Evolutionary conservation across 53 echinoderm and acorn worm genomes (phyloP).

Genomic region (Glandiceps talaboti): DNA sequence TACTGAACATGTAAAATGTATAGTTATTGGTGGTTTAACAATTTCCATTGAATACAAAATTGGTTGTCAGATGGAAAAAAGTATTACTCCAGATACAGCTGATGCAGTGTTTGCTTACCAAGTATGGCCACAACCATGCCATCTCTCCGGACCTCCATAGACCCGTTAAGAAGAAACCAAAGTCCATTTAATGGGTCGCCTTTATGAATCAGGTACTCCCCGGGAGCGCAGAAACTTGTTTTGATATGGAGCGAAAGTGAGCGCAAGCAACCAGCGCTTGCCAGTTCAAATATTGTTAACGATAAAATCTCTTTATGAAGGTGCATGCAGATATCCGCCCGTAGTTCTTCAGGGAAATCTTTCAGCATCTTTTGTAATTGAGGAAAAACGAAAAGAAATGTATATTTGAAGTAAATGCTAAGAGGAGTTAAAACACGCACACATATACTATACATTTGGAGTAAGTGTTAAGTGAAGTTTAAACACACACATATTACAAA

Average conservation of each 20-base stretch:
- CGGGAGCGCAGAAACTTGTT: constrained; percentile 96
- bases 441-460: too few relatives aligned
- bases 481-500: too few relatives aligned
- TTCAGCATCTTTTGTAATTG: constrained; percentile 82
- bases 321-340: constrained; percentile 95
- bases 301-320: constrained; percentile 87
- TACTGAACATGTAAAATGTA: too few relatives aligned
- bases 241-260: constrained; percentile 86
- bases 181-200: constrained; percentile 77
- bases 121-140: constrained; percentile 95
- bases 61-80: too few relatives aligned
- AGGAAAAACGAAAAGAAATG: too few relatives aligned
- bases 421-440: too few relatives aligned
- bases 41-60: too few relatives aligned
- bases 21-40: too few relatives aligned
- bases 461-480: too few relatives aligned
- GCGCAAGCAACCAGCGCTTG: constrained; percentile 96
- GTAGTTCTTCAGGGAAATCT: constrained; percentile 82
- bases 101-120: too few relatives aligned
- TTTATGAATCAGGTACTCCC: constrained; percentile 88
- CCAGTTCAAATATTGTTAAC: constrained; percentile 81
- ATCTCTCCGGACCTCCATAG: constrained; percentile 81
- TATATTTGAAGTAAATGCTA: too few relatives aligned
- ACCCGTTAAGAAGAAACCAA: constrained; percentile 87
- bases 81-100: too few relatives aligned